A percentile compares a stretch with the other conserved stretches of the same genome.
phyloP scores from a whole-genome alignment of 2,113 vertebrate genomes.

The Malurus elegans region DNA sequence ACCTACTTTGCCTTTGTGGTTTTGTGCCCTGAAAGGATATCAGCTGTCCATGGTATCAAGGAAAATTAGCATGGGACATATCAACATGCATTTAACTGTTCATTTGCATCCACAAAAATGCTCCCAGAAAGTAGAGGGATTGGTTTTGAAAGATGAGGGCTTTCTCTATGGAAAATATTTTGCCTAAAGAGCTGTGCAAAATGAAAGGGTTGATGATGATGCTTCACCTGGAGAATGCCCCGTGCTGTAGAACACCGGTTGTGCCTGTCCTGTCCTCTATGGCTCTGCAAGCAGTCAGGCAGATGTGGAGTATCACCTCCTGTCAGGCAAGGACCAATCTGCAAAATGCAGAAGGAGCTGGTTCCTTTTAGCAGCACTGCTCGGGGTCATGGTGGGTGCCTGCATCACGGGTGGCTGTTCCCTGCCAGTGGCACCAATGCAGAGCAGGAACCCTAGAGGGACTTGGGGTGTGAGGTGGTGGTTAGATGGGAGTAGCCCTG shows the following conservation, averaged over 20 bases:
- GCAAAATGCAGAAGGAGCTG: neutral
- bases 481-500: neutral
- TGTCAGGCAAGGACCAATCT: neutral
- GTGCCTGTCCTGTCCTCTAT: neutral
- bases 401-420: fast-evolving
- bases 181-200: neutral
- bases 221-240: neutral
- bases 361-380: neutral
- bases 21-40: neutral
- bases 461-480: neutral
- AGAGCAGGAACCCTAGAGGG: neutral
- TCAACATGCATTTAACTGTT: neutral
- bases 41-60: neutral
- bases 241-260: fast-evolving
- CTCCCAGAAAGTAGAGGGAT: neutral
- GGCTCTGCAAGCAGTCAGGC: neutral
- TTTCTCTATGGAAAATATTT: neutral
- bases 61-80: neutral
- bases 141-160: neutral
- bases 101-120: neutral
- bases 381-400: fast-evolving
- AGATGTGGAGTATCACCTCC: neutral
- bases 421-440: neutral
- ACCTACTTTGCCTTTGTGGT: neutral
- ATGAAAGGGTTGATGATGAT: neutral